Base-by-base conservation (phyloP, 2,113 vertebrate genomes). In the Meleagris gallopavo region DNA sequence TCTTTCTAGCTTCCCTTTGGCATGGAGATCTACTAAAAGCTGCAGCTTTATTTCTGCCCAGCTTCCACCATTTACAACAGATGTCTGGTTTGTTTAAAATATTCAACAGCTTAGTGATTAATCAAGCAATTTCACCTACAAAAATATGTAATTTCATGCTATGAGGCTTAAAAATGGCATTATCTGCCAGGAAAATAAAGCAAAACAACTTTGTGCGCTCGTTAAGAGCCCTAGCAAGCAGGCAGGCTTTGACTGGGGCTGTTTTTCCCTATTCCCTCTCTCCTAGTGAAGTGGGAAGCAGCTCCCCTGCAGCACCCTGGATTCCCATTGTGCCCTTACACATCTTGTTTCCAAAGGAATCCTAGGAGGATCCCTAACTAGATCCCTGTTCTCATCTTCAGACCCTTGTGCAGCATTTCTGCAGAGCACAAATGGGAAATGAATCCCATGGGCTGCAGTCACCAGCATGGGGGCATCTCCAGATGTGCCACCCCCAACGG, bases 1-100 rank as follows among this genome's bases (percentile, higher is more conserved):
- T 57, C 81, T 93, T 87, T 93, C 85, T 76, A 92, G 83, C 86
- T 86, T 95, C 86, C 66, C 72, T 93, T 96, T 90, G 90, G 94
- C 87, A 61, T n/a, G 61, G 85, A 89, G 64, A 85, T 55, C 81
- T 87, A 64, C 70, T 45, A 30, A 90, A 74, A 75, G 71, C 80
- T 96, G 72, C 78, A 71, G 71, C 40, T 94, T 79, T 91, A 65
- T 92, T 84, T 96, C 83, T 77, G n/a, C 87, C 77, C 93, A 60
- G 93, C 80, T 90, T 96, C 86, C 84, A 75, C 85, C 84, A 54
- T 88, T 94, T 92, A 91, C 86, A 96, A 87, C 96, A 97, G 95
- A 97, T 97, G 96, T 93, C 94, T 92, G 30, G 89, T 94, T 96
- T 96, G 86, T 97, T 85, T 94, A 86, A 94, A 96, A 96, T 90